Evolutionary conservation across 1,140 invertebrate species (phyloP).

Genomic region (Holcopasites calliopsidis): DNA sequence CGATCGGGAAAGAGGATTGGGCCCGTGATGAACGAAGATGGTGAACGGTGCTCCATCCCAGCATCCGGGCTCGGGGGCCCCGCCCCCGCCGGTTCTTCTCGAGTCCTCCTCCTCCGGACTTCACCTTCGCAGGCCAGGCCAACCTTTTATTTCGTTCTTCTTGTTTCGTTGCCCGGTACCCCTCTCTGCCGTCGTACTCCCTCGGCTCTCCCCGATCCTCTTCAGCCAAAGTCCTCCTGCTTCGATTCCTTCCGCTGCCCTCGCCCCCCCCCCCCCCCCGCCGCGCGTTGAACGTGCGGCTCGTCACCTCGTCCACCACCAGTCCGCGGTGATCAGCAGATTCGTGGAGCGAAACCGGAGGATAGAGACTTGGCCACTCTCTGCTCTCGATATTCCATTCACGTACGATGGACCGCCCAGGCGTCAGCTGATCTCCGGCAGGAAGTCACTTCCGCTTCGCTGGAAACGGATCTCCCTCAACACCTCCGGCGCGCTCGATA

Average conservation of each 20-base stretch:
- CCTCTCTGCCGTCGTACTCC: constrained; percentile 33
- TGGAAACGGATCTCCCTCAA: constrained; percentile 42
- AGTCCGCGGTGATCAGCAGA: not conserved
- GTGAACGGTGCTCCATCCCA: constrained; percentile 74
- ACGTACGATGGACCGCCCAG: constrained; percentile 56
- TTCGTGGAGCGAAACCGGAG: constrained; percentile 23
- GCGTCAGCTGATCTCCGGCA: constrained; percentile 59
- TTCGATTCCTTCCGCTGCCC: constrained; percentile 30
- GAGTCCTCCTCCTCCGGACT: constrained; percentile 57
- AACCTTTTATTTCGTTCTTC: constrained; percentile 69
- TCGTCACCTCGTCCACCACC: constrained; percentile 43
- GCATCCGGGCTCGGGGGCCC: constrained; percentile 72
- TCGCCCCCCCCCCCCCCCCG: constrained; percentile 28
- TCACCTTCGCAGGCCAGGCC: constrained; percentile 64
- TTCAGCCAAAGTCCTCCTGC: constrained; percentile 7
- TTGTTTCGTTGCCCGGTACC: constrained; percentile 60
- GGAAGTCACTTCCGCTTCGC: constrained; percentile 51
- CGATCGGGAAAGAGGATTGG: constrained; percentile 71
- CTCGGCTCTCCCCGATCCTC: not conserved
- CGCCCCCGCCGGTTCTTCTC: constrained; percentile 71
- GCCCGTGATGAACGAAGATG: constrained; percentile 76
- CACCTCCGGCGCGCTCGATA: constrained; percentile 15
- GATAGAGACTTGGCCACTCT: constrained; percentile 1
- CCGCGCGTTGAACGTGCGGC: not conserved
- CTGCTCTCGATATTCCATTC: constrained; percentile 59